Evolutionary conservation across 2,113 vertebrate species (phyloP).

Genomic region (Isichthys henryi): DNA sequence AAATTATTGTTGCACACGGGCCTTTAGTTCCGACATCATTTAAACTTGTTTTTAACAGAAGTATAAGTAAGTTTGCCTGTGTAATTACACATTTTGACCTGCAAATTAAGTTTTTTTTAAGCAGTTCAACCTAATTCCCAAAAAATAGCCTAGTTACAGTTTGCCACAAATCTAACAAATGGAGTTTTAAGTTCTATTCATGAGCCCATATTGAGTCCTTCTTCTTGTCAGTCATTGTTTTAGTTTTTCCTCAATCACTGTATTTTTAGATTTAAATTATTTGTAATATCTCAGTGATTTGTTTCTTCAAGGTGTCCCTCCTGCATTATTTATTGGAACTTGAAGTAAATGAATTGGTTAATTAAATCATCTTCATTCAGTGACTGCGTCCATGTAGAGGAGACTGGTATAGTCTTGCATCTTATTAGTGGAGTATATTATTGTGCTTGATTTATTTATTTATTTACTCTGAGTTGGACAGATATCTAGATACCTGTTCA

Average conservation of each 20-base stretch:
- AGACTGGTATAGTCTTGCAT: not conserved
- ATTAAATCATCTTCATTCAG: slow-evolving; percentile 2
- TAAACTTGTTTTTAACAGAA: not conserved
- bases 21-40: not conserved
- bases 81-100: not conserved
- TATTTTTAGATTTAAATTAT: not conserved
- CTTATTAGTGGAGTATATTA: not conserved
- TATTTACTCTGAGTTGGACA: not conserved
- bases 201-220: not conserved
- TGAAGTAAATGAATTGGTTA: slow-evolving; percentile 3
- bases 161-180: not conserved
- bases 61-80: not conserved
- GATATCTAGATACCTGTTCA: not conserved
- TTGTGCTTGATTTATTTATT: not conserved
- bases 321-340: not conserved
- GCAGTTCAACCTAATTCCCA: not conserved
- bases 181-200: not conserved
- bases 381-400: not conserved
- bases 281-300: not conserved
- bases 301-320: not conserved
- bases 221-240: not conserved
- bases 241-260: not conserved
- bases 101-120: not conserved
- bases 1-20: not conserved
- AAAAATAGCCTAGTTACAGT: slow-evolving; percentile 5